Evolutionary conservation across 1,140 invertebrate genomes (phyloP), one percentile per base, ranked within the genome.

Genomic region (Bombyx mori): DNA sequence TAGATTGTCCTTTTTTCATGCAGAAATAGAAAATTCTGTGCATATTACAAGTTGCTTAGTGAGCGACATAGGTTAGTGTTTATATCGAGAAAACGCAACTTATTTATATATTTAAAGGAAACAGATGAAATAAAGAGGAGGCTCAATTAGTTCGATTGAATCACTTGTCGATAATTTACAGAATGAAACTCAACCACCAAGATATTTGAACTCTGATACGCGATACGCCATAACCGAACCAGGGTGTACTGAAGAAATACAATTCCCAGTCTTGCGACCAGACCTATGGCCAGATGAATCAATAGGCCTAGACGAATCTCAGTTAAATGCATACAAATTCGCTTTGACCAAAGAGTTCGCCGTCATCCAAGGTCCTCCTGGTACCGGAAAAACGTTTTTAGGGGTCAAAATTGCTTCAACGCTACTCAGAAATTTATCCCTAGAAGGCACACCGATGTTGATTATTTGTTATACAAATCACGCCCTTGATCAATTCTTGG

Each of bases 401-500:
- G 93, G 93, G 2, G 76, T 93, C n/a, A 90, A 93, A 88, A 90
- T 94, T 18, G 88, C 90, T 0, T 86, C 91, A 54, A 89, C 88
- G 1, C 66, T 94, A 22, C 71, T 94, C 1, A 70, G 88, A 55
- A 92, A 92, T 68, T 68, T 85, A 8, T 79, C 79, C 8, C 58
- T 86, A 42, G 68, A 77, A 71, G 72, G 80, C 7, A 88, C 84
- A 1, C 95, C 95, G 6, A 94, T 97, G 68, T 72, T 97, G 1
- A 88, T 97, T 5, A 91, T 97, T 42, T 95, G 94, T 67, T 95
- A 93, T 66, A 96, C 95, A 1, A 97, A 97, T 81, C 94, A 96
- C 82, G 95, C 96, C 8, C 75, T 97, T 8, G 96, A 97, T 87
- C 95, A 97, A 75, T 96, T 97, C 77, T 75, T 97, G n/a, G 92